Evolutionary conservation across 2,797 vertebrate genomes (phyloP), one percentile per base, ranked within the genome.

Genomic region (Enteromius anoplus): DNA sequence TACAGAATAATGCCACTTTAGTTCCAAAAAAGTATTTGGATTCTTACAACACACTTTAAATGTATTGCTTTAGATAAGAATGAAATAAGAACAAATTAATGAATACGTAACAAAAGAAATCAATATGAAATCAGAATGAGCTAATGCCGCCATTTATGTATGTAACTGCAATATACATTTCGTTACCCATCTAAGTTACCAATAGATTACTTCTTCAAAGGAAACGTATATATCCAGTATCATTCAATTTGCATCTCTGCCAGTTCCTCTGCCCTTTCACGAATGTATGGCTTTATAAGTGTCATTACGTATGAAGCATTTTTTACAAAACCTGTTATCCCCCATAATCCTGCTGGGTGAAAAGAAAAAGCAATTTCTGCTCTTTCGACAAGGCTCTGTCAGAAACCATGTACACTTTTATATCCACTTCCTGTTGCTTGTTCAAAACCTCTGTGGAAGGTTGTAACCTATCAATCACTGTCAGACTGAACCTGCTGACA

Each of bases 401-500:
- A 78, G 58, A 58, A 84, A 71, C 66, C 62, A 78, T 82, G 80
- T 80, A 75, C 62, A 78, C 82, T 32, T 37, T 66, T 81, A 66
- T 83, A 84, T 86, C 72, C 75, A 32, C 26, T 53, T 83, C 60
- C 64, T 51, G 34, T 85, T 81, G 42, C 83, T 81, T 69, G 53
- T 73, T 47, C 82, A 66, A 65, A 84, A 78, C 49, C 83, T 87
- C 85, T 68, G 71, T 64, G 47, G 66, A 78, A 62, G 55, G 47
- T 78, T 77, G 83, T 82, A 78, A 81, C 79, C 82, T 84, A 88
- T 88, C 85, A 86, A 82, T 88, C 87, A 85, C 34, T 40, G 47
- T 78, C 81, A 82, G 72, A 75, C 51, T 1, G 64, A 49, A 78
- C 37, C 45, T 19, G 19, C 66, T 23, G 26, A 32, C 34, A 79